Conservation (phyloP, 2,888 invertebrate genomes). For the Syrphus vitripennis region DNA sequence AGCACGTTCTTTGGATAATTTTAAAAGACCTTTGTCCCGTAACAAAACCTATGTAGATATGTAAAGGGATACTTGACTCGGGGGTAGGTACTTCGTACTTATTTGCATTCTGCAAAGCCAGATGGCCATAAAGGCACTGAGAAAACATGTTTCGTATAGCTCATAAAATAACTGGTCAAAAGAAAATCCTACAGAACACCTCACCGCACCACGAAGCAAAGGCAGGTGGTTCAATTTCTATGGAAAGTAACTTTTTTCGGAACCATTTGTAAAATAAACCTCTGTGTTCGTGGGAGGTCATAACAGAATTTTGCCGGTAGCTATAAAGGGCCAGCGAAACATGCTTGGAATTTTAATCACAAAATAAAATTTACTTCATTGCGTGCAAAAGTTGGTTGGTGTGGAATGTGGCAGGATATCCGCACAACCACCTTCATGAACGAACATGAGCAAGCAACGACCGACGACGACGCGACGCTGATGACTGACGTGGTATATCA, state of each 20-base stretch:
- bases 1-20: neutral
- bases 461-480: too few species aligned
- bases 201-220: neutral
- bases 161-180: neutral
- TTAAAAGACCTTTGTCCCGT: neutral
- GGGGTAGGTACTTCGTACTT: neutral
- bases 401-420: neutral
- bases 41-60: too few species aligned
- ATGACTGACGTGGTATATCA: neutral
- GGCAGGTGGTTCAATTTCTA: neutral
- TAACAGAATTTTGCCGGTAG: neutral
- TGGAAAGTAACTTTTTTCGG: neutral
- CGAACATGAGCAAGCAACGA: neutral
- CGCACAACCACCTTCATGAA: neutral
- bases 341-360: slow-evolving; percentile 1
- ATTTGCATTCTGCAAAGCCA: neutral
- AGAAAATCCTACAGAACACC: neutral
- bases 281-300: neutral
- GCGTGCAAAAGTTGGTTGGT: neutral
- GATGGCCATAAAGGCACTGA: neutral
- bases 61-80: neutral
- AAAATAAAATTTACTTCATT: neutral
- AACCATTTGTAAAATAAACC: neutral
- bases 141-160: neutral
- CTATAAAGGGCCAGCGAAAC: neutral